Evolutionary conservation across 2,888 invertebrate species (phyloP).

Genomic region (Lasioglossum pauxillum): DNA sequence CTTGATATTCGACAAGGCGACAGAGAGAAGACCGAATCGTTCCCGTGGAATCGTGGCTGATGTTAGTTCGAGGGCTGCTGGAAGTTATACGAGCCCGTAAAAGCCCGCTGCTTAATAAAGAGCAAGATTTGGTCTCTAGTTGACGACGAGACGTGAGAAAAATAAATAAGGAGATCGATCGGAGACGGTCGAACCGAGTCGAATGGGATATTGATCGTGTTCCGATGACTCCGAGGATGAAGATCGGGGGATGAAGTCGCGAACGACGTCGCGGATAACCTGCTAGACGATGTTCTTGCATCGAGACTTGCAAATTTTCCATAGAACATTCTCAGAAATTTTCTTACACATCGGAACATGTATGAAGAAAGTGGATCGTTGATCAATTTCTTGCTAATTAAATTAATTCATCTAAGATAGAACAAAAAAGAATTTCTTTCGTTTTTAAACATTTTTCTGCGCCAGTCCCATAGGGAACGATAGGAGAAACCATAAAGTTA

Average conservation of each 20-base stretch:
- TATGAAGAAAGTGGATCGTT: too few species aligned
- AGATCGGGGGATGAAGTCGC: background rate
- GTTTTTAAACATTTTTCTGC: too few species aligned
- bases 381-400: too few species aligned
- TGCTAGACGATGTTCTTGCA: background rate
- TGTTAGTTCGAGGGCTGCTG: background rate
- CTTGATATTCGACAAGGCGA: constrained; percentile 7
- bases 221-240: background rate
- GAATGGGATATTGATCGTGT: background rate
- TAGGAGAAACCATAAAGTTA: background rate
- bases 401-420: background rate
- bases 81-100: constrained; percentile 9
- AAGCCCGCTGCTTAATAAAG: constrained; percentile 20
- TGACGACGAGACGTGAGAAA: background rate
- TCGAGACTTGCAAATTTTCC: background rate
- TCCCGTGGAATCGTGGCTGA: background rate
- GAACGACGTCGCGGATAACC: background rate
- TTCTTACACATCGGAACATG: too few species aligned
- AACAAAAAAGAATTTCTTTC: background rate
- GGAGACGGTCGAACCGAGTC: background rate
- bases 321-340: background rate
- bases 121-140: constrained; percentile 2
- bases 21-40: background rate
- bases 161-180: background rate
- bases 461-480: too few species aligned